Evolutionary conservation across 2,113 vertebrate genomes (phyloP), one percentile per base, ranked within the genome.

Genomic region (Pseudolaguvia tuberculata): DNA sequence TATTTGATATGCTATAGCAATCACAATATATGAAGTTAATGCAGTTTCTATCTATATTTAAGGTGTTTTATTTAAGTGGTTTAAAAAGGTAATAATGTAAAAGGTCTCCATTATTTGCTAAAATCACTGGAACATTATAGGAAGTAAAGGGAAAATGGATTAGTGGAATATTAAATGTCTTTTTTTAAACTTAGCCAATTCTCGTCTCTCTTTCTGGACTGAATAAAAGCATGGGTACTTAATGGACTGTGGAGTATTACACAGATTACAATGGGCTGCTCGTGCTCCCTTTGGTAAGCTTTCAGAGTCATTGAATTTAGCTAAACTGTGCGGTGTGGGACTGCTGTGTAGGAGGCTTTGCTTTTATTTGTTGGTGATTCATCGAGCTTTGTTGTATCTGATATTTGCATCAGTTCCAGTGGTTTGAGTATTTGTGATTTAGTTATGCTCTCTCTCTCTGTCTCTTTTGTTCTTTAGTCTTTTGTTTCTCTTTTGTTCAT

Each of bases 171-270:
- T 11, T 42, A 42, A 9, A 42, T 15, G n/a, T 35, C 27, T 27
- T 69, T 69, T n/a, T 35, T 53, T 53, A 52, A 17, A 31, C 31
- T 52, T 67, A 20, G 14, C 42, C 66, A 59, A 11, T 20, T 51
- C 25, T 53, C 52, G 9, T 48, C 27, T 23, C 17, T 53, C 56
- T 65, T 14, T 59, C 68, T 45, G 27, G 51, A 31, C 29, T 70
- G 20, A 74, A 80, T 74, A 70, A 76, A 72, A 62, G 56, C 58
- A 48, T 58, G 71, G 48, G 58, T 31, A 74, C 67, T 67, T 80
- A 78, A 80, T 80, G 75, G 75, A 77, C 66, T 78, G 61, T 70
- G 47, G 55, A 74, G 62, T 65, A 74, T 73, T 77, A 74, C 15
- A 27, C 67, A 77, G 75, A 77, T 77, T 80, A 80, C 75, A 77